Evolutionary conservation across 2,888 invertebrate genomes (phyloP).

Genomic region (Cartodere bifasciata): DNA sequence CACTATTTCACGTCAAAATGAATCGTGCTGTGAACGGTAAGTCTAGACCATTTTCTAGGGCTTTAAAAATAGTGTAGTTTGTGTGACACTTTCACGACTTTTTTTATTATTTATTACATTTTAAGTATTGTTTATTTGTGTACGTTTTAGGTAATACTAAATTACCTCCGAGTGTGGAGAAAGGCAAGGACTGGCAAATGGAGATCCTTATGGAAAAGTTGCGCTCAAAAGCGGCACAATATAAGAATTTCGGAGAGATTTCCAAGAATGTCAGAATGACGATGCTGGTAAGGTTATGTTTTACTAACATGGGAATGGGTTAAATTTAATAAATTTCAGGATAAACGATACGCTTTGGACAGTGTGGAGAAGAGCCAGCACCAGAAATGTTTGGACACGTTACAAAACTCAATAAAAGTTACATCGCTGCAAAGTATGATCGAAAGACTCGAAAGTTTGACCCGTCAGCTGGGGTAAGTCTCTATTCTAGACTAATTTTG

Average conservation of each 20-base stretch:
- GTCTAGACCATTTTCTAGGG: no score
- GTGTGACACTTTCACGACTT: no score
- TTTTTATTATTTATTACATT: no score
- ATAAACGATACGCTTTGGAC: slow-evolving; percentile 81
- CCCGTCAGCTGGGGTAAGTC: slow-evolving; percentile 69
- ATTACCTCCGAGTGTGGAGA: slow-evolving; percentile 33
- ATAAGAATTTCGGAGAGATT: slow-evolving; percentile 72
- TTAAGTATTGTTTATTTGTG: no score
- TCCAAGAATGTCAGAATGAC: slow-evolving; percentile 81
- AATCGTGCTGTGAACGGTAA: no score
- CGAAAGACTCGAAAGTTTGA: slow-evolving; percentile 81
- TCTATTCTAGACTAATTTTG: slow-evolving; percentile 1
- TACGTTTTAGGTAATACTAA: slow-evolving; percentile 2
- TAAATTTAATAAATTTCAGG: slow-evolving; percentile 41
- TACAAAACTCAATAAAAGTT: slow-evolving; percentile 90
- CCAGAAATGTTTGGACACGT: slow-evolving; percentile 80
- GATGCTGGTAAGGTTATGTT: slow-evolving; percentile 52
- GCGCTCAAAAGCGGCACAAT: slow-evolving; percentile 68
- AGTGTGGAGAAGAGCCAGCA: slow-evolving; percentile 72
- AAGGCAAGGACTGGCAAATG: slow-evolving; percentile 64
- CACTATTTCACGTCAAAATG: no score
- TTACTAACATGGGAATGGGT: no score
- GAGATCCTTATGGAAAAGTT: slow-evolving; percentile 87
- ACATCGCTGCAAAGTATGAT: slow-evolving; percentile 83
- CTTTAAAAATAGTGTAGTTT: no score